Evolutionary conservation across 2,888 invertebrate genomes (phyloP).

Genomic region (Drosophila affinis): DNA sequence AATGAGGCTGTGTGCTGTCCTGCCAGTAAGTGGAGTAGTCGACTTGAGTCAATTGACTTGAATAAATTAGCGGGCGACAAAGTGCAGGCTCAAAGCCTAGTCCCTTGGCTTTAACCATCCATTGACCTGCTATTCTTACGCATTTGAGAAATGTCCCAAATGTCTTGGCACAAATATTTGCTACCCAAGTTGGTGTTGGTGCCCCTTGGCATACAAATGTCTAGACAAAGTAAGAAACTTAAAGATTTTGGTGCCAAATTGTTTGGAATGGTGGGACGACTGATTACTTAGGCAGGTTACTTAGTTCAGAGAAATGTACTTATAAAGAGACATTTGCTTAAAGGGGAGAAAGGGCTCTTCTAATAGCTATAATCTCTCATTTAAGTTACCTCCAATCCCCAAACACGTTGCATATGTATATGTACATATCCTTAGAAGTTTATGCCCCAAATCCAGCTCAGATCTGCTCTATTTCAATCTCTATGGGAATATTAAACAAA

Average conservation of each 20-base stretch:
- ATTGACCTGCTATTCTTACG: constrained; percentile 20
- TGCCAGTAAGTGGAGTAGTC: constrained; percentile 15
- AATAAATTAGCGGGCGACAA: constrained; percentile 66
- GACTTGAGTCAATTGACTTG: constrained; percentile 71
- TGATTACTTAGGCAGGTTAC: neutral
- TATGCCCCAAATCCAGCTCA: neutral
- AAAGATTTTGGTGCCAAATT: neutral
- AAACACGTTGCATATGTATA: neutral
- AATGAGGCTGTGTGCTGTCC: constrained; percentile 50
- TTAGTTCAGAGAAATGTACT: neutral
- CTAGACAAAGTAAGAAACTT: constrained; percentile 13
- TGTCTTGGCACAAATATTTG: constrained; percentile 23
- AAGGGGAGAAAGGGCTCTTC: neutral
- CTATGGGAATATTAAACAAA: neutral
- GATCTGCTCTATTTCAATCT: constrained; percentile 5
- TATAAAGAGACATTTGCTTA: neutral
- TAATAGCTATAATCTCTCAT: too few species aligned
- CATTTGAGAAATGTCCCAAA: constrained; percentile 2
- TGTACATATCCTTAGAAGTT: neutral
- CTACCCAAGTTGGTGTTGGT: constrained; percentile 2
- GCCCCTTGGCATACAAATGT: constrained; percentile 18
- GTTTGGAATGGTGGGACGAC: neutral
- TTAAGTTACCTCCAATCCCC: neutral
- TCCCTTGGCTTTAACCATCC: constrained; percentile 37
- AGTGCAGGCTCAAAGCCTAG: constrained; percentile 50